A percentile compares a stretch with the other conserved stretches of the same genome.
These are phyloP conservation scores for Chaetogeoica ovagalla DNA, from an alignment of 2,888 invertebrate species.

Conservation along the genomic window DNA sequence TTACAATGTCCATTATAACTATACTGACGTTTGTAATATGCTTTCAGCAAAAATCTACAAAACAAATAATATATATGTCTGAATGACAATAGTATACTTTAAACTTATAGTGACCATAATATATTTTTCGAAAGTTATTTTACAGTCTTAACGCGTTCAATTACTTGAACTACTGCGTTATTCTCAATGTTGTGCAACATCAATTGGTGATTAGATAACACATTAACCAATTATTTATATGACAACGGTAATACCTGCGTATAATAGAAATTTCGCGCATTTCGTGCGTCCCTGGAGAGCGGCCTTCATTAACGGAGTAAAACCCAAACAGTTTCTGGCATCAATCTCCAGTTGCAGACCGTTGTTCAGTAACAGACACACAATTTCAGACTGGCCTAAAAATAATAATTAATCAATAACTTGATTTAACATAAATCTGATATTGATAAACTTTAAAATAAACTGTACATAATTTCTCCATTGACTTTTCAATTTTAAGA, in stretches of 20 bases:
- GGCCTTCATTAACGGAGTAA: conserved; percentile 75
- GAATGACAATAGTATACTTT: too few species aligned
- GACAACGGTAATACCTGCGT: conserved; percentile 65
- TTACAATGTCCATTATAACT: too few species aligned
- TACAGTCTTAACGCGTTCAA: neutral
- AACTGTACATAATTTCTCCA: too few species aligned
- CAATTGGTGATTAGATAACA: neutral
- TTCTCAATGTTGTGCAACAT: neutral
- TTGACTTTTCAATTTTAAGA: too few species aligned
- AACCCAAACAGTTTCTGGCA: conserved; percentile 70
- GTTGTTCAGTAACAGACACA: conserved; percentile 69
- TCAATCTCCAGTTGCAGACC: conserved; percentile 71
- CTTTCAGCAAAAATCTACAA: too few species aligned
- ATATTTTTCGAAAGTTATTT: conserved; percentile 1
- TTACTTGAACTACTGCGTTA: neutral
- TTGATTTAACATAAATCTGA: too few species aligned
- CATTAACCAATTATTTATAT: conserved; percentile 13
- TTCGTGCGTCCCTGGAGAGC: conserved; percentile 75
- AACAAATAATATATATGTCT: too few species aligned
- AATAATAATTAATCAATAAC: conserved; percentile 42
- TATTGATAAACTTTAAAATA: too few species aligned
- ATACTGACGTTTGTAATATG: too few species aligned
- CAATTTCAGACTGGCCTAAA: conserved; percentile 71
- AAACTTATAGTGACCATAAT: too few species aligned
- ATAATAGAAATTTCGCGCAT: conserved; percentile 73